phyloP scores from a whole-genome alignment of 2,113 vertebrate species.

The Atractosteus spatula region DNA sequence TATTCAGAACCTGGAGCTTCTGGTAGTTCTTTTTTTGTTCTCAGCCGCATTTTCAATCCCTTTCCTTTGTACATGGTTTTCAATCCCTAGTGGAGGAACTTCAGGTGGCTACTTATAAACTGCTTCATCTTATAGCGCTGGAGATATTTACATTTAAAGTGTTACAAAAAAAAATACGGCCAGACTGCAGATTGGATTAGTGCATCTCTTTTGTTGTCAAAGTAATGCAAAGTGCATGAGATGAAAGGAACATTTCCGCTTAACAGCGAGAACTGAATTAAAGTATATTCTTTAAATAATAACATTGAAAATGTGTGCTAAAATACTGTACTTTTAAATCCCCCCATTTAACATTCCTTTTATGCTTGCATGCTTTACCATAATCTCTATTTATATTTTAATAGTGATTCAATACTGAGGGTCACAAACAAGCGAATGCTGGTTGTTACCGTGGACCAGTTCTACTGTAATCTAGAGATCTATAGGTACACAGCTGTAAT shows the following conservation, averaged over 20 bases:
- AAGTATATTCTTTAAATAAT: too few species aligned
- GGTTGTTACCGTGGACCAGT: background rate
- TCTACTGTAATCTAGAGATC: background rate
- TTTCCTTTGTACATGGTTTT: conserved; percentile 7
- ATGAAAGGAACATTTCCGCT: background rate
- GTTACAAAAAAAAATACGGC: background rate
- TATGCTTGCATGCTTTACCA: too few species aligned
- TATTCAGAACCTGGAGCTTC: conserved; percentile 59
- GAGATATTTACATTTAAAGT: background rate
- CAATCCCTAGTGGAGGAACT: background rate
- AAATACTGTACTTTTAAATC: too few species aligned
- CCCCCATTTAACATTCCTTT: too few species aligned
- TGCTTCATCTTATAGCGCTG: conserved; percentile 14
- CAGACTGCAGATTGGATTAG: background rate
- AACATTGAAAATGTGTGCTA: background rate
- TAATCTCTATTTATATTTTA: too few species aligned
- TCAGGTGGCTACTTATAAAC: background rate
- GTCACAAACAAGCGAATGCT: too few species aligned
- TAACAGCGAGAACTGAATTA: background rate
- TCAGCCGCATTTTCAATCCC: conserved; percentile 5
- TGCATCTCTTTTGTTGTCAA: background rate
- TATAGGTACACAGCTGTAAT: conserved; percentile 11
- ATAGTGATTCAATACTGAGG: too few species aligned
- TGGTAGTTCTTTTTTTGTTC: conserved; percentile 32
- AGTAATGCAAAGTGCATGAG: background rate